Conservation (phyloP, 1,140 invertebrate genomes). For the Heliothis subflexa region DNA sequence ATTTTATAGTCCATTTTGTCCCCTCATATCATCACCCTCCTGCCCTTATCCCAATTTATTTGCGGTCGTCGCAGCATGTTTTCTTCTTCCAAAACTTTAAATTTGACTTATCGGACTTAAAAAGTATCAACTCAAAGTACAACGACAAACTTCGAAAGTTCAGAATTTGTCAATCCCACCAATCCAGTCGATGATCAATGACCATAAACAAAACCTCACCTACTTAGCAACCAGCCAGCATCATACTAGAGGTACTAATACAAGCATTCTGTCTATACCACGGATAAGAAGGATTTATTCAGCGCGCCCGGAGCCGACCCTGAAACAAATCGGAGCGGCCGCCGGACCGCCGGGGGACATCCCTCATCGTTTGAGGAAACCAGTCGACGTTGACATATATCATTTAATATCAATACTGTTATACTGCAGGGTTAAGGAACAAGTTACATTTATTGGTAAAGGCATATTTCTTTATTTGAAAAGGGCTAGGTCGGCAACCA, state of each 20-base stretch:
- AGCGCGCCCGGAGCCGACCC: not conserved
- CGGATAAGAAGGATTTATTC: constrained; percentile 36
- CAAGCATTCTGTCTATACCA: not conserved
- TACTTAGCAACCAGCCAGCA: not conserved
- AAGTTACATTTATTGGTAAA: not conserved
- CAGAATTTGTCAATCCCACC: no score
- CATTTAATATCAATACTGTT: constrained; percentile 23
- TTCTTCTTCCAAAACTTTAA: no score
- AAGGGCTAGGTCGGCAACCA: no score
- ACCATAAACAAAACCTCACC: not conserved
- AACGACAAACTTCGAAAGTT: no score
- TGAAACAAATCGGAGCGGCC: constrained; percentile 24
- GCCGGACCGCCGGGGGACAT: constrained; percentile 29
- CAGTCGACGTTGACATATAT: constrained; percentile 6
- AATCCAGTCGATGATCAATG: no score
- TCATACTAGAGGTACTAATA: not conserved
- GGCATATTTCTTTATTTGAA: not conserved
- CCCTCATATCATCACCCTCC: no score
- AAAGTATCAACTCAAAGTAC: no score
- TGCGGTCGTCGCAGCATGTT: no score
- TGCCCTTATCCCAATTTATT: no score
- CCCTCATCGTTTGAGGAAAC: constrained; percentile 40
- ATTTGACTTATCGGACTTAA: no score
- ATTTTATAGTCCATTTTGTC: no score
- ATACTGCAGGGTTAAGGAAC: not conserved